Base-by-base conservation (phyloP, 2,797 vertebrate species). In the Protonibea diacanthus region DNA sequence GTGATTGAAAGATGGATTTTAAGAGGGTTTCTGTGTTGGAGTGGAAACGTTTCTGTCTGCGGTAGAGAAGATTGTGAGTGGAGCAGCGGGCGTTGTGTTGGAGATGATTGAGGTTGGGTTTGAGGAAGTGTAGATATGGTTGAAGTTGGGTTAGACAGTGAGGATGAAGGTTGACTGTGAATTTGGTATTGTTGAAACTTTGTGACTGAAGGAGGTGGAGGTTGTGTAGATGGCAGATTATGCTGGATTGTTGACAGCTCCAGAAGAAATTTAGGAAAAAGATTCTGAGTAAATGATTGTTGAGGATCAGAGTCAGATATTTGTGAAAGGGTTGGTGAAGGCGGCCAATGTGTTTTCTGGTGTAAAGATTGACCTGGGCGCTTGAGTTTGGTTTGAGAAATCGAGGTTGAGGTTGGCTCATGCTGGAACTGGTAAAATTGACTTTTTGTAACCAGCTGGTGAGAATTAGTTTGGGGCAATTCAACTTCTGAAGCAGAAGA, bases 181-280 rank as follows among this genome's bases (percentile, higher is more conserved):
- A 15, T 63, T 40, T 71, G 14, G 20, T 48, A 51, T 45, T 51
- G 27, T 48, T 64, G 78, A 70, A 64, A 10, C 15, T 49, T 49
- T 8, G 73, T 72, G 42, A 66, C 7, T 49, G 27, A 38, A 58
- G 80, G 20, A 23, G 27, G 4, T 4, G 57, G 29, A 67, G 44
- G 69, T 29, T 65, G 58, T 47, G 52, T 78, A 14, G 53, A 23
- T 4, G 73, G 63, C 3, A 65, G 33, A 45, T 78, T n/a, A 23
- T 76, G 13, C 3, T 72, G 60, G 10, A 52, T 48, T 55, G 78
- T 69, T 8, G 80, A 49, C n/a, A 53, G 53, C 57, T 86, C 77
- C 21, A 68, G 55, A 5, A 73, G 74, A 59, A 80, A 85, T 45
- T 85, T 87, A 3, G 86, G 83, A 64, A 78, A 33, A 63, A 82